Conservation (phyloP, 2,113 vertebrate species). For the Zonotrichia leucophrys region DNA sequence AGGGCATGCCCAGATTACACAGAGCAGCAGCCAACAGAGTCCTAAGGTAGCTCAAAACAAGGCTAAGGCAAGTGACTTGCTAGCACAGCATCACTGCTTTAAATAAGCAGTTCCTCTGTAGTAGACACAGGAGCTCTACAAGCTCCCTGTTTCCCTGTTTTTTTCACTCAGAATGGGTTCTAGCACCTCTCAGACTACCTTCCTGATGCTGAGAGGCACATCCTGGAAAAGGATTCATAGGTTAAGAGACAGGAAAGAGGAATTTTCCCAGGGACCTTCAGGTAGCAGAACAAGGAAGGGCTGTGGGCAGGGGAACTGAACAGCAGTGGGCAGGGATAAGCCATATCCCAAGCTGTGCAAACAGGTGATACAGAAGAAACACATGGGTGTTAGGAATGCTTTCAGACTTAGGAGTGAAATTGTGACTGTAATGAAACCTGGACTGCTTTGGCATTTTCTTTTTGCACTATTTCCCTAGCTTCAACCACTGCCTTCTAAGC, state of each 20-base stretch:
- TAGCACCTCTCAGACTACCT: background rate
- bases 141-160: fast-evolving
- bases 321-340: background rate
- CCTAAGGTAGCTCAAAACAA: background rate
- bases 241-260: background rate
- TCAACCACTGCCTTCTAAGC: background rate
- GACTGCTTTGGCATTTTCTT: background rate
- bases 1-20: background rate
- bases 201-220: background rate
- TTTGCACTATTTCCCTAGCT: background rate
- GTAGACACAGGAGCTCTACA: background rate
- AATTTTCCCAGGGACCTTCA: background rate
- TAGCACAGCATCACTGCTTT: background rate
- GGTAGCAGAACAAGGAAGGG: background rate
- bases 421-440: background rate
- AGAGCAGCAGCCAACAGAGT: background rate
- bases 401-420: background rate
- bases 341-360: background rate
- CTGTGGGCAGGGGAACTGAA: background rate
- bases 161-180: background rate
- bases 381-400: background rate
- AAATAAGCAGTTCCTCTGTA: background rate
- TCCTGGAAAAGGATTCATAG: background rate
- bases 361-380: background rate
- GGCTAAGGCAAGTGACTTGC: background rate